phyloP scores from a whole-genome alignment of 2,113 vertebrate genomes.

The Sander vitreus region DNA sequence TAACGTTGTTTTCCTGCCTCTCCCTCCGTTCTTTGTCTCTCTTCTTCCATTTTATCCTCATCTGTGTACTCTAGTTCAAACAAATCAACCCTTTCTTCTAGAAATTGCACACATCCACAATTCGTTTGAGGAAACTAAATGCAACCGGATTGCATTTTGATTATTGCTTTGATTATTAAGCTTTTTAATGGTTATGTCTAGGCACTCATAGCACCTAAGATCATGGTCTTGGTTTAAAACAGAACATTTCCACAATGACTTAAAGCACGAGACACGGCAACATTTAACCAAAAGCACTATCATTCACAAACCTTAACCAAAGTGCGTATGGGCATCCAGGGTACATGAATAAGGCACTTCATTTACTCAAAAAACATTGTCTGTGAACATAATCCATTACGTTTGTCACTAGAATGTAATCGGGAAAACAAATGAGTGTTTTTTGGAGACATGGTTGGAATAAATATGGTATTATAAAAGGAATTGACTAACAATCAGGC shows the following conservation, averaged over 20 bases:
- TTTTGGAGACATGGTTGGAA: background rate
- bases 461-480: background rate
- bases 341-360: background rate
- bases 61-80: background rate
- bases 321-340: background rate
- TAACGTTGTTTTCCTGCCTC: background rate
- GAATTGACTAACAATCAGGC: background rate
- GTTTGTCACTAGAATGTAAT: background rate
- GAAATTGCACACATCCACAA: background rate
- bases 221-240: background rate
- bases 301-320: background rate
- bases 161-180: background rate
- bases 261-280: background rate
- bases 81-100: background rate
- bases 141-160: background rate
- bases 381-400: background rate
- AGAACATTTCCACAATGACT: background rate
- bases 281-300: background rate
- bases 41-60: slow-evolving; percentile 3
- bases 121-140: background rate
- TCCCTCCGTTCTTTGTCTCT: background rate
- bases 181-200: background rate
- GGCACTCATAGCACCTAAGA: background rate
- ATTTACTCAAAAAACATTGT: background rate
- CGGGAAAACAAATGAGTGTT: background rate